phyloP scores from a whole-genome alignment of 2,113 vertebrate genomes.

The Orientallactaga bullata region DNA sequence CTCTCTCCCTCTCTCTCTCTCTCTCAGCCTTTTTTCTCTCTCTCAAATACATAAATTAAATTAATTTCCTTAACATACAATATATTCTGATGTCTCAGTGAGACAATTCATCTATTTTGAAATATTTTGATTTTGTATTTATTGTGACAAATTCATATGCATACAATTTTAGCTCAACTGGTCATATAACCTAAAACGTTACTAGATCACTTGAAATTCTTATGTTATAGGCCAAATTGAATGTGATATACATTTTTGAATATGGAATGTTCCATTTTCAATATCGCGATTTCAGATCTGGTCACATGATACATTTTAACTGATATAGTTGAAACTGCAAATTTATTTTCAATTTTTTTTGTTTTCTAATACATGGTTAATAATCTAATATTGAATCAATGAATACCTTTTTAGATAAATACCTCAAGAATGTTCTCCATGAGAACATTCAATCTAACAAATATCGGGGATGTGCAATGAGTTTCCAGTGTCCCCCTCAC shows the following conservation, averaged over 20 bases:
- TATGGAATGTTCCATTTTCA: not conserved
- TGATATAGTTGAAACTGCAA: not conserved
- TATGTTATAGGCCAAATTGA: not conserved
- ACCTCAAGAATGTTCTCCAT: not conserved
- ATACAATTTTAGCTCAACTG: not conserved
- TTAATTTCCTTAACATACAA: too few species aligned
- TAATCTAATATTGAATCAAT: not conserved
- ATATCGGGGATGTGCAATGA: not conserved
- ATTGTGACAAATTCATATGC: not conserved
- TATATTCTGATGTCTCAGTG: not conserved
- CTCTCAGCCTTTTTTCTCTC: too few species aligned
- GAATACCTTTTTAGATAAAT: not conserved
- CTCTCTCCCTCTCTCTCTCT: not conserved
- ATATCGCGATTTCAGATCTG: not conserved
- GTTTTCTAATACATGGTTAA: not conserved
- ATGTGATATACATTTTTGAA: not conserved
- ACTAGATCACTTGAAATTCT: not conserved
- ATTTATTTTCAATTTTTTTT: not conserved
- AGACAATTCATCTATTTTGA: not conserved
- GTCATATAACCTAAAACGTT: not conserved
- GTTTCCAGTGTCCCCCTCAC: not conserved
- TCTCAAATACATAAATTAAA: too few species aligned
- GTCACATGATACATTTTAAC: not conserved
- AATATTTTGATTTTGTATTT: not conserved
- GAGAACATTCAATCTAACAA: not conserved